Conservation (phyloP, 2,113 vertebrate species). For the Pardalotus punctatus region DNA sequence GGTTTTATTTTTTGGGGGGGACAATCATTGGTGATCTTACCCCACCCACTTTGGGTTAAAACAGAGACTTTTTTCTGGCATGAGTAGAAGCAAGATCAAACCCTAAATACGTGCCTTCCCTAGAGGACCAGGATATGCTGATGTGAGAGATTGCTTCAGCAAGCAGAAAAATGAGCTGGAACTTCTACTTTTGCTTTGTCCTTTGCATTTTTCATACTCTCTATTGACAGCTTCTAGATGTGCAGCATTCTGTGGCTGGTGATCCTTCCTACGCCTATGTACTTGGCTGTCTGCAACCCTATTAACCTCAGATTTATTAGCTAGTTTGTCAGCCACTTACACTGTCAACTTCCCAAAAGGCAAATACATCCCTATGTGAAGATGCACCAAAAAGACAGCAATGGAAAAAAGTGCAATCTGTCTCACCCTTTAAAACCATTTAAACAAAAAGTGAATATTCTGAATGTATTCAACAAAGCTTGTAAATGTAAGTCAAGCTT, state of each 20-base stretch:
- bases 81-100: neutral
- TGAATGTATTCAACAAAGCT: neutral
- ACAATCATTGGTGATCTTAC: neutral
- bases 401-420: constrained; percentile 25
- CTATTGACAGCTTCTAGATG: constrained; percentile 70
- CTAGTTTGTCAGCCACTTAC: constrained; percentile 74
- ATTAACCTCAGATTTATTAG: constrained; percentile 78
- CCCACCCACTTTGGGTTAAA: neutral
- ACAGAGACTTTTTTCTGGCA: neutral
- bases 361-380: constrained; percentile 61
- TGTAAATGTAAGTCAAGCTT: constrained; percentile 10
- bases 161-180: constrained; percentile 66
- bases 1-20: neutral
- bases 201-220: constrained; percentile 66
- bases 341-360: constrained; percentile 69
- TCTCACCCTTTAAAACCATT: constrained; percentile 13
- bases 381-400: constrained; percentile 59
- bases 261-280: constrained; percentile 66
- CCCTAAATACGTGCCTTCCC: neutral
- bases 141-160: constrained; percentile 35
- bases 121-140: neutral
- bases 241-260: constrained; percentile 53
- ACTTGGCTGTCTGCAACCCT: constrained; percentile 74
- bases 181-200: constrained; percentile 56
- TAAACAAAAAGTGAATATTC: neutral